Evolutionary conservation across 2,888 invertebrate genomes (phyloP).

Genomic region (Protula sp.): DNA sequence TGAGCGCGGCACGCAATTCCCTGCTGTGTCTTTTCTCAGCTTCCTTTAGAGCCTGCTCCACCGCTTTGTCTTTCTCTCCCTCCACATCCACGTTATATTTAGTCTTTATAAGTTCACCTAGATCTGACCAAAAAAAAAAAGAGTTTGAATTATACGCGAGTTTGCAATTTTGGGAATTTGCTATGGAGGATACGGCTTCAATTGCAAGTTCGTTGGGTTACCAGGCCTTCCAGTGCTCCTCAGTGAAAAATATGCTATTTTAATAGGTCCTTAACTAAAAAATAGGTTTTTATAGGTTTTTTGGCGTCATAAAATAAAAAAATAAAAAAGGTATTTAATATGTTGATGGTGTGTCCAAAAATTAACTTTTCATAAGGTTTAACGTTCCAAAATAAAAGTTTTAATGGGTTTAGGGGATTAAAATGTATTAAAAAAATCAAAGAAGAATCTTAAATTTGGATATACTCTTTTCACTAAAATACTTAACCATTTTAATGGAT

Average conservation of each 20-base stretch:
- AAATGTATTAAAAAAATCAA: background rate
- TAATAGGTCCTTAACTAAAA: too few species aligned
- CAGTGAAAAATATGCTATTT: too few species aligned
- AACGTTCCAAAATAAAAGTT: background rate
- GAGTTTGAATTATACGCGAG: background rate
- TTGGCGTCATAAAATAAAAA: too few species aligned
- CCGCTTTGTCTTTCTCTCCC: conserved; percentile 32
- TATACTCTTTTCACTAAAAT: too few species aligned
- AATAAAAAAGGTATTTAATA: background rate
- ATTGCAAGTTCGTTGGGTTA: too few species aligned
- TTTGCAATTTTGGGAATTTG: too few species aligned
- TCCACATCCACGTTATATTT: conserved; percentile 30
- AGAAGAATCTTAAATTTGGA: conserved; percentile 1
- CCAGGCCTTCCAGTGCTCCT: too few species aligned
- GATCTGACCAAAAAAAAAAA: conserved; percentile 1
- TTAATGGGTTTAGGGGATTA: background rate
- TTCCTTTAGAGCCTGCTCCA: conserved; percentile 34
- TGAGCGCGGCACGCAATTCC: conserved; percentile 38
- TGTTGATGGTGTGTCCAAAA: background rate
- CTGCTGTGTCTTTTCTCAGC: conserved; percentile 37
- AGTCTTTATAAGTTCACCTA: conserved; percentile 22
- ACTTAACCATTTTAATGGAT: too few species aligned
- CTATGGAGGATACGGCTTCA: too few species aligned
- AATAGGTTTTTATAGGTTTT: too few species aligned
- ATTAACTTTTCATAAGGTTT: background rate